Conservation (phyloP, 2,797 vertebrate species). For the Knipowitschia caucasica region DNA sequence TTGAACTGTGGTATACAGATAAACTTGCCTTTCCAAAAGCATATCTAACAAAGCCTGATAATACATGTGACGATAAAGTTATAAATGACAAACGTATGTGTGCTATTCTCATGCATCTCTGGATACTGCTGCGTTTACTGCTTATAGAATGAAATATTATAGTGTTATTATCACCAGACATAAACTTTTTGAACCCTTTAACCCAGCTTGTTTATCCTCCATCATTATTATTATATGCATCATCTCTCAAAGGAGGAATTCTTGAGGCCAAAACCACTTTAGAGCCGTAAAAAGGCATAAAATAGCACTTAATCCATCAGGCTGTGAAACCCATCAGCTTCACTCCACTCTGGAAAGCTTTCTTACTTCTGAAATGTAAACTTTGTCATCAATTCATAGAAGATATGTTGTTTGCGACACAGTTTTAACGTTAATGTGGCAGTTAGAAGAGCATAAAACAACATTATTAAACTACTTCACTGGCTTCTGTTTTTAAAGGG, state of each 20-base stretch:
- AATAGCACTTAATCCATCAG: neutral
- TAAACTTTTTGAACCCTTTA: neutral
- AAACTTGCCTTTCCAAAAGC: too few relatives aligned
- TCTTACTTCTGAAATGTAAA: neutral
- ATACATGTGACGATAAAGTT: too few relatives aligned
- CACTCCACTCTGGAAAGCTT: neutral
- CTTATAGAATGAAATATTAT: neutral
- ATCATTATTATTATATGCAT: neutral
- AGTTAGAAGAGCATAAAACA: too few relatives aligned
- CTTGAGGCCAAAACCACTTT: neutral
- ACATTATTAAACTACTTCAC: too few relatives aligned
- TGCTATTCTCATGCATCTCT: neutral
- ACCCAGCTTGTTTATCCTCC: neutral
- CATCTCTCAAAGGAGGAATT: neutral
- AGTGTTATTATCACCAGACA: neutral
- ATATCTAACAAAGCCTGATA: neutral
- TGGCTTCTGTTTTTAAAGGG: too few relatives aligned
- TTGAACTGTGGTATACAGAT: too few relatives aligned
- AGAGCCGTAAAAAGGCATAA: neutral
- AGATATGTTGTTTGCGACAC: too few relatives aligned
- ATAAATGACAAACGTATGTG: too few relatives aligned
- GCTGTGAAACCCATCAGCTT: neutral
- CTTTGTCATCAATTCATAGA: neutral
- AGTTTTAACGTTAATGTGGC: too few relatives aligned
- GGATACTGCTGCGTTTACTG: neutral